A percentile compares a stretch with the other conserved stretches of the same genome.
phyloP scores from a whole-genome alignment of 2,113 vertebrate genomes.

The Falcunculus frontatus region DNA sequence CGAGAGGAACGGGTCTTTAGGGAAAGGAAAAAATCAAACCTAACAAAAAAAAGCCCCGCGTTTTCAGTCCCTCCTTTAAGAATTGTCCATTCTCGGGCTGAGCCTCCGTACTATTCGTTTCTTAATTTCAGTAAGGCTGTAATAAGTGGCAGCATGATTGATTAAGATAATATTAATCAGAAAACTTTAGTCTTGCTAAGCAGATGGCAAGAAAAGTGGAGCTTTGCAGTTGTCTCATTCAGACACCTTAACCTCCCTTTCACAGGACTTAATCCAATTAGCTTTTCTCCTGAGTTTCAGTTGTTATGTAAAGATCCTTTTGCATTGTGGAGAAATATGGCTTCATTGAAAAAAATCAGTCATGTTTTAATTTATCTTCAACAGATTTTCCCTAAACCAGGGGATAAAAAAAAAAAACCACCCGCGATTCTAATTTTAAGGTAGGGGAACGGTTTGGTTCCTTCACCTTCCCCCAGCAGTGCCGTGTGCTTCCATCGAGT shows the following conservation, averaged over 20 bases:
- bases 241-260: constrained; percentile 59
- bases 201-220: constrained; percentile 45
- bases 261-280: constrained; percentile 80
- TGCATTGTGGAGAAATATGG: constrained; percentile 33
- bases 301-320: constrained; percentile 75
- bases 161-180: constrained; percentile 59
- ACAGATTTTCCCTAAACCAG: neutral
- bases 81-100: neutral
- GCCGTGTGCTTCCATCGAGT: neutral
- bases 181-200: constrained; percentile 53
- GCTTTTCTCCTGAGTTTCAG: constrained; percentile 69
- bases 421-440: neutral
- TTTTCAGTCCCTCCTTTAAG: neutral
- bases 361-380: constrained; percentile 11
- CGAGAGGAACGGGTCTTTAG: neutral
- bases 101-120: neutral
- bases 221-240: constrained; percentile 50
- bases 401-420: neutral
- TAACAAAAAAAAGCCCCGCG: neutral
- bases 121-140: neutral
- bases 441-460: neutral
- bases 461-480: neutral
- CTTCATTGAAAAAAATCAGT: constrained; percentile 34
- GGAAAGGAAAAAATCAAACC: neutral
- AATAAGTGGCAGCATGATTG: constrained; percentile 20